Base-by-base conservation (phyloP, 2,797 vertebrate genomes). In the Sebastes oblongus region DNA sequence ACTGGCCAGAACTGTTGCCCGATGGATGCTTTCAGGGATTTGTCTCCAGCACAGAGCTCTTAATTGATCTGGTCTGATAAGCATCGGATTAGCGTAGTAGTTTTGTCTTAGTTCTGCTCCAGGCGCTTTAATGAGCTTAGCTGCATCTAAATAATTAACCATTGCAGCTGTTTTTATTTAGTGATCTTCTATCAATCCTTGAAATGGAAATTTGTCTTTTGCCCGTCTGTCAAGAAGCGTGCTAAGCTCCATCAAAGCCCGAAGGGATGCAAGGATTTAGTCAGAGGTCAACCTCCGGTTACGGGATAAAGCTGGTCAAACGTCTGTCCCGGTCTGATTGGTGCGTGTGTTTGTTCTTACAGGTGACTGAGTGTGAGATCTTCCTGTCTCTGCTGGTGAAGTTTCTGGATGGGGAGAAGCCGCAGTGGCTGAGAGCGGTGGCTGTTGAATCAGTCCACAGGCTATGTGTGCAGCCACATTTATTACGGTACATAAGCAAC, bases 361-460 rank as follows among this genome's bases (percentile, higher is more conserved):
- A 99, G 98, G 98, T 99, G 91, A 99, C 98, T 0, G 98, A 99
- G 94, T 99, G 98, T 94, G 98, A 99, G 96, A 99, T 99, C 91
- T 99, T 99, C 93, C 92, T 99, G 78, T 99, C 98, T 66, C 95
- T 99, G 84, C 93, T 99, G 94, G 98, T 99, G 88, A 99, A 99
- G 91, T 99, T 99, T 93, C 95, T 99, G 95, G 98, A 99, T 86
- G 98, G 98, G 75, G 98, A 99, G 93, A 99, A 99, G 91, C 98
- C 98, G 3, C 98, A 99, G 95, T 99, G 98, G 98, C 93, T 99
- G 67, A 94, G 98, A 95, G 98, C 98, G 24, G 98, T 99, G 86
- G 98, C 98, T 11, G 98, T 98, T 52, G 98, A 99, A 83, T 99
- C 98, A 5, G 98, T 99, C 85, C 98, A 99, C 74, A 94, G 98